Evolutionary conservation across 2,888 invertebrate species (phyloP), one percentile per base, ranked within the genome.

Genomic region (Bugulina stolonifera): DNA sequence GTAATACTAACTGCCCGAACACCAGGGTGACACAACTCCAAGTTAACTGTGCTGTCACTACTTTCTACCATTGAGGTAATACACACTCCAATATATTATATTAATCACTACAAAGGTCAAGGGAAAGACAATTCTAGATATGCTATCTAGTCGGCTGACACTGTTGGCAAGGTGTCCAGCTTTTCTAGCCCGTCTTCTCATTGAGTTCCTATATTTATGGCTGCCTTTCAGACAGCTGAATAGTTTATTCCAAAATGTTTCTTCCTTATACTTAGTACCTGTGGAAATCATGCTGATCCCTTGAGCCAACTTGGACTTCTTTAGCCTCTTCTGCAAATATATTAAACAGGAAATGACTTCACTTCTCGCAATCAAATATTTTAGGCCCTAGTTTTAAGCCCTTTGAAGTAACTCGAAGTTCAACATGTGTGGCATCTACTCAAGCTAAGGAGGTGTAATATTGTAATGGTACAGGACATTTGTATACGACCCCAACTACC

Each of bases 31-130:
- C n/a, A n/a, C n/a, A n/a, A n/a, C n/a, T n/a, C n/a, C n/a, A n/a
- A n/a, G n/a, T n/a, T n/a, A n/a, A n/a, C n/a, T n/a, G 10, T 43
- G 43, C 43, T 10, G 18, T 3, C 25, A 18, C 32, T 27, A 64
- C 22, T 32, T 64, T 64, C 34, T 64, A 29, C 64, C 32, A 32
- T 64, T 64, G 32, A 76, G 82, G 82, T 82, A 76, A 75, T 78
- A 75, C 27, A 73, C 73, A 10, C 57, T 69, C 94, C 94, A 94
- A 84, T 94, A 94, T 81, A 91, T 89, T 71, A 94, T 85, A 82
- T 94, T 94, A 75, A 94, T 90, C 0, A 93, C 83, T 0, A 90
- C 89, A 81, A 94, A 94, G 0, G 93, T 91, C n/a, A 92, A 89
- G 1, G 92, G 92, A 80, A 92, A 92, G 55, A 90, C 88, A 52